These are phyloP conservation scores for Carassius gibelio DNA, from an alignment of 2,113 vertebrate species.

Conservation along the genomic window DNA sequence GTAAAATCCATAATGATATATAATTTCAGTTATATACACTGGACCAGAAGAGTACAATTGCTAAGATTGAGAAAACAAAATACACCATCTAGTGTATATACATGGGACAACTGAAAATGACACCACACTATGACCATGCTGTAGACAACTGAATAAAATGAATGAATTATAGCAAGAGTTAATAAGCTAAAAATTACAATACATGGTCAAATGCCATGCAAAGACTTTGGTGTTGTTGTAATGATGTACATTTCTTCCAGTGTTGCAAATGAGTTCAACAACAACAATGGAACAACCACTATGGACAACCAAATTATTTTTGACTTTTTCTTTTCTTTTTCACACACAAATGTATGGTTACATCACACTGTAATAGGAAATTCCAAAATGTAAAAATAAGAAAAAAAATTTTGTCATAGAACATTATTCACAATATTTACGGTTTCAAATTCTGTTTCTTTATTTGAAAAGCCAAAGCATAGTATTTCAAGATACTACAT, in stretches of 20 bases:
- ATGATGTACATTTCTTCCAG: background rate
- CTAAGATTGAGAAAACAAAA: background rate
- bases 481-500: background rate
- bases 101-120: slow-evolving; percentile 4
- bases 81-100: slow-evolving; percentile 34
- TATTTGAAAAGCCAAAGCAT: background rate
- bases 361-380: background rate
- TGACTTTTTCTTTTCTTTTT: background rate
- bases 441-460: no score
- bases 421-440: no score
- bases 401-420: no score
- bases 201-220: background rate
- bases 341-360: background rate
- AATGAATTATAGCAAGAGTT: background rate
- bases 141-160: no score
- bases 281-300: no score
- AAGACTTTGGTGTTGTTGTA: background rate
- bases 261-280: background rate
- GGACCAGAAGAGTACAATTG: background rate
- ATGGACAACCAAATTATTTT: background rate
- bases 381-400: background rate
- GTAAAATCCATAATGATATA: background rate
- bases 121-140: background rate
- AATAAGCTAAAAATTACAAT: background rate
- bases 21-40: background rate